Conservation (phyloP, 2,888 invertebrate species). For the Dryococelus australis region DNA sequence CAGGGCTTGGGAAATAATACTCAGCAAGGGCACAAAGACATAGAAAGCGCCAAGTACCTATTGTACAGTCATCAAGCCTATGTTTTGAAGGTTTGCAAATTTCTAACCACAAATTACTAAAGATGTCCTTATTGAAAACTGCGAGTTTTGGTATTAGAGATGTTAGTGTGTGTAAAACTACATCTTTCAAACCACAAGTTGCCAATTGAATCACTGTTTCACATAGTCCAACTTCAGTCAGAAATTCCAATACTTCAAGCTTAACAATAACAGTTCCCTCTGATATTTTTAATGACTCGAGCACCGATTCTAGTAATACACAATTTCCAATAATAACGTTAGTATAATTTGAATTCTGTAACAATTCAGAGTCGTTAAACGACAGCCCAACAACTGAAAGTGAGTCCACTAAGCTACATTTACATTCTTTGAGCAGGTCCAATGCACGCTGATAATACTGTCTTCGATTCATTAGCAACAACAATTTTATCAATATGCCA, state of each 20-base stretch:
- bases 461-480: not conserved
- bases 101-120: slow-evolving; percentile 6
- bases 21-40: slow-evolving; percentile 41
- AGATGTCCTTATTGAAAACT: not conserved
- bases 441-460: not conserved
- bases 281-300: not conserved
- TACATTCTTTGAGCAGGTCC: not conserved
- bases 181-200: not conserved
- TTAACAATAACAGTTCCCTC: not conserved
- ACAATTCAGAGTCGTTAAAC: not conserved
- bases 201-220: not conserved
- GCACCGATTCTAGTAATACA: not conserved
- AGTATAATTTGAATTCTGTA: not conserved
- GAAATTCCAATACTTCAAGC: not conserved
- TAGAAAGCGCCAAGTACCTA: not conserved
- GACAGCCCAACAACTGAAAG: not conserved
- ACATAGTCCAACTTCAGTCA: not conserved
- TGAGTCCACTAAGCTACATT: not conserved
- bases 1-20: slow-evolving; percentile 36
- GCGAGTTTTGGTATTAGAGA: not conserved
- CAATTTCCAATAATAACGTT: not conserved
- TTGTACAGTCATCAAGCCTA: not conserved
- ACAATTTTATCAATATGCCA: not conserved
- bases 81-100: not conserved
- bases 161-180: not conserved